Base-by-base conservation (phyloP, 2,888 invertebrate genomes). In the Homarus gammarus region DNA sequence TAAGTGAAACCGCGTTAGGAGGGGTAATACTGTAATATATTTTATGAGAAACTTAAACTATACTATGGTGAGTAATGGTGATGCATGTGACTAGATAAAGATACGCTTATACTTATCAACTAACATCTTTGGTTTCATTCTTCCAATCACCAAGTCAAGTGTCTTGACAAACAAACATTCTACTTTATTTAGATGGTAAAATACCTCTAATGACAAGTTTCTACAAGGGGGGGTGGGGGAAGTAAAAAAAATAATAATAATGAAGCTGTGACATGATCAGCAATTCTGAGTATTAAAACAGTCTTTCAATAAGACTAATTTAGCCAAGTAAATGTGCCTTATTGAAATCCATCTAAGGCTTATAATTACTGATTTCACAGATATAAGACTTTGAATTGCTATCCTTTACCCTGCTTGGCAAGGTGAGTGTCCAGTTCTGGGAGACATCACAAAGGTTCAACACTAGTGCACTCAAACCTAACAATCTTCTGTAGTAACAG, bases 21-120 rank as follows among this genome's bases (percentile, higher is more conserved):
- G n/a, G n/a, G n/a, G n/a, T n/a, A n/a, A n/a, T n/a, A n/a, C n/a
- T n/a, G 40, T 49, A 72, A 82, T 70, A 84, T 77, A 64, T 78
- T 56, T 44, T 72, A 88, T 78, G 77, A 88, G 73, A 73, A 88
- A 88, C 75, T 79, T 82, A 83, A 78, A 88, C 70, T 79, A 70
- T 77, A 84, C 78, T 88, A 82, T 82, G 68, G 82, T 70, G 88
- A 81, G 88, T 83, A 75, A 88, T 88, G 88, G 88, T 88, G 88
- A 88, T 88, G 88, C 88, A 77, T 68, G 88, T 88, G 88, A 88
- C 88, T 88, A 88, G 88, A 83, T 88, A 88, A 88, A 84, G 83
- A 83, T 88, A 88, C 87, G 88, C 84, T 88, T 88, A 88, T 77
- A 68, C 88, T 85, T 88, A 88, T 78, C 68, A 44, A 68, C 88